These are phyloP conservation scores for Peucedramus taeniatus DNA, from an alignment of 2,113 vertebrate genomes.

Conservation along the genomic window DNA sequence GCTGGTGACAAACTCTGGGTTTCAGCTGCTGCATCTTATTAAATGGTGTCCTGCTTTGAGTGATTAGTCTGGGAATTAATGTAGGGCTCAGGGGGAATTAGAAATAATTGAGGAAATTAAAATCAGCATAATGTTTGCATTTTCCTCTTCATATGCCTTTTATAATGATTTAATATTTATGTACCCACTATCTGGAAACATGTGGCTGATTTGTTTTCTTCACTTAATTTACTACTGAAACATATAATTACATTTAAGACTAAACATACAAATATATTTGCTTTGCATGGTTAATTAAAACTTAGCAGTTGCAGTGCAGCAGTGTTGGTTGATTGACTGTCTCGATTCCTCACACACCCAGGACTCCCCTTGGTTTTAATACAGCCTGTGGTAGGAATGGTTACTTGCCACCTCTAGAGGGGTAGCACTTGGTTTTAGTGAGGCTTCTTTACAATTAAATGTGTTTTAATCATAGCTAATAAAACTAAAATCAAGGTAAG, in stretches of 20 bases:
- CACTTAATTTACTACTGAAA: slow-evolving; percentile 70
- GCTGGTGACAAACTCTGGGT: background rate
- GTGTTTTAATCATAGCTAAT: slow-evolving; percentile 49
- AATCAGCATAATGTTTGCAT: slow-evolving; percentile 61
- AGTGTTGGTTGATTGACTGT: background rate
- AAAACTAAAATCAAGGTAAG: slow-evolving; percentile 57
- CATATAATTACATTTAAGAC: slow-evolving; percentile 67
- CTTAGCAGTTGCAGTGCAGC: slow-evolving; percentile 9
- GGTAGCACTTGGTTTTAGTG: slow-evolving; percentile 1
- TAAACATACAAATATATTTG: slow-evolving; percentile 34
- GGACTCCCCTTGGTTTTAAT: background rate
- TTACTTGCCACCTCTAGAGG: background rate
- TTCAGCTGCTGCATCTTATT: slow-evolving; percentile 38
- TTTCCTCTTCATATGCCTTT: slow-evolving; percentile 59
- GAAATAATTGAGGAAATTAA: slow-evolving; percentile 60
- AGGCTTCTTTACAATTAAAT: slow-evolving; percentile 33
- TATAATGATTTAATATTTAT: slow-evolving; percentile 53
- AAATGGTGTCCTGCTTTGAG: slow-evolving; percentile 52
- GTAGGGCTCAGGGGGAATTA: slow-evolving; percentile 55
- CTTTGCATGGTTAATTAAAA: slow-evolving; percentile 55
- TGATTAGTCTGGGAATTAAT: slow-evolving; percentile 53
- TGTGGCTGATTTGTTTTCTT: slow-evolving; percentile 69
- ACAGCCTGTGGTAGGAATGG: background rate
- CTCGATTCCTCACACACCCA: background rate
- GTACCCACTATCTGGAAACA: slow-evolving; percentile 64